Evolutionary conservation across 2,113 vertebrate genomes (phyloP).

Genomic region (Elachura formosa): DNA sequence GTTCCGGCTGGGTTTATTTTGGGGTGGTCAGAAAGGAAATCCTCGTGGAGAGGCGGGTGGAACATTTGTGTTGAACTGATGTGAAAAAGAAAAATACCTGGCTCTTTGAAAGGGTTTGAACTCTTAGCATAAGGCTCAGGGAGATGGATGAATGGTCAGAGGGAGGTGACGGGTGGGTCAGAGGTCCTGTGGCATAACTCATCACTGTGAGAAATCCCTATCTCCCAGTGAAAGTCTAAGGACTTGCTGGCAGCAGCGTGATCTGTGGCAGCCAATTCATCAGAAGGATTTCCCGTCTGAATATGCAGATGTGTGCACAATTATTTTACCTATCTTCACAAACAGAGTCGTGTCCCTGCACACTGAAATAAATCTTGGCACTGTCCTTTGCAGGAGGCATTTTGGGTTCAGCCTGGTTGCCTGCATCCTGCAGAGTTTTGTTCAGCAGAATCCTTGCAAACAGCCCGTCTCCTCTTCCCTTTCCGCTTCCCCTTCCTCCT

Average conservation of each 20-base stretch:
- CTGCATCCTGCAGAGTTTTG: slow-evolving; percentile 52
- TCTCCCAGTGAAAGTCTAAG: slow-evolving; percentile 5
- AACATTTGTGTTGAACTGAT: not conserved
- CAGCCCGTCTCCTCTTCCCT: slow-evolving; percentile 3
- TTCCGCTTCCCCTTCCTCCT: slow-evolving; percentile 34
- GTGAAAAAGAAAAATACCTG: slow-evolving; percentile 11
- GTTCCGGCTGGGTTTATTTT: slow-evolving; percentile 21
- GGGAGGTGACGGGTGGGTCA: not conserved
- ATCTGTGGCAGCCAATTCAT: not conserved
- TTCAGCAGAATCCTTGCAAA: slow-evolving; percentile 42
- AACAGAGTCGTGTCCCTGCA: not conserved
- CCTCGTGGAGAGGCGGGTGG: not conserved
- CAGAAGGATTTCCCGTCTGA: slow-evolving; percentile 44
- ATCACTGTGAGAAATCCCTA: not conserved
- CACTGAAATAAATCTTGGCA: slow-evolving; percentile 38
- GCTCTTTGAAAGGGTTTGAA: slow-evolving; percentile 20
- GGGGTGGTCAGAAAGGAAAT: slow-evolving; percentile 35
- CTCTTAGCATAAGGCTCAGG: not conserved
- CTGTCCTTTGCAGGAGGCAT: slow-evolving; percentile 6
- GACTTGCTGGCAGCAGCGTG: not conserved
- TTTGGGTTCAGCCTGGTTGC: not conserved
- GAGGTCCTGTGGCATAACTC: slow-evolving; percentile 17
- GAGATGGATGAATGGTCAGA: slow-evolving; percentile 34
- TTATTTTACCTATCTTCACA: slow-evolving; percentile 10
- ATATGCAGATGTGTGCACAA: slow-evolving; percentile 43